Percentiles rank a stretch among this genome's conserved stretches.
These are phyloP conservation scores for Amniataba percoides DNA, from an alignment of 2,797 vertebrate species.

Conservation along the genomic window DNA sequence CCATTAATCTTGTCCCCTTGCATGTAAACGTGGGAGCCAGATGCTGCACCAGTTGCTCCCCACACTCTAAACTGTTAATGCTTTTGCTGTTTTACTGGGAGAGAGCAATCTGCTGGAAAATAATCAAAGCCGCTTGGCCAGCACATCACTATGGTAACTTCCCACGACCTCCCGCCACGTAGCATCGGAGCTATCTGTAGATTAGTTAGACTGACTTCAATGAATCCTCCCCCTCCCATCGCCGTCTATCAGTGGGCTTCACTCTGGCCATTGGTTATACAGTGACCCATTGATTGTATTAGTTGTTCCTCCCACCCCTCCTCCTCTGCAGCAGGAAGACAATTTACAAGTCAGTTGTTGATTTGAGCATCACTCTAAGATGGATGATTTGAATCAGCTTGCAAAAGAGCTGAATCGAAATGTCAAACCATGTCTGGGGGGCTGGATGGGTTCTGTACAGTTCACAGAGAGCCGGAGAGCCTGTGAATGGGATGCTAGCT, in stretches of 20 bases:
- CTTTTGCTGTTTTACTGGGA: conserved; percentile 81
- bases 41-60: conserved; percentile 90
- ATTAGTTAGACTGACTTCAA: conserved; percentile 88
- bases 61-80: conserved; percentile 87
- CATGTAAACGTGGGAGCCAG: conserved; percentile 86
- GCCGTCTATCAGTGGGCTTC: conserved; percentile 80
- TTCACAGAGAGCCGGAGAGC: conserved; percentile 21
- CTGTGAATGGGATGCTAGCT: conserved; percentile 8
- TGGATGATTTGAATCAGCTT: conserved; percentile 16
- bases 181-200: conserved; percentile 76
- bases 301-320: conserved; percentile 39
- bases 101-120: conserved; percentile 86
- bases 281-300: conserved; percentile 76
- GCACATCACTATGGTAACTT: conserved; percentile 87
- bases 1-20: conserved; percentile 88
- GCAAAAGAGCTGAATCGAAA: conserved; percentile 1
- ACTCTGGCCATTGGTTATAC: conserved; percentile 79
- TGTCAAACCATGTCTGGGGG: too few relatives aligned
- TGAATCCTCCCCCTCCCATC: conserved; percentile 76
- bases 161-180: conserved; percentile 78
- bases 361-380: conserved; percentile 24
- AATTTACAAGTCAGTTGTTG: conserved; percentile 60
- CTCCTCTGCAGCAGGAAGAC: conserved; percentile 53
- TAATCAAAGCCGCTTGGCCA: conserved; percentile 85
- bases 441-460: conserved; percentile 7